Conservation (phyloP, 1,140 invertebrate species). For the Solen grandis region DNA sequence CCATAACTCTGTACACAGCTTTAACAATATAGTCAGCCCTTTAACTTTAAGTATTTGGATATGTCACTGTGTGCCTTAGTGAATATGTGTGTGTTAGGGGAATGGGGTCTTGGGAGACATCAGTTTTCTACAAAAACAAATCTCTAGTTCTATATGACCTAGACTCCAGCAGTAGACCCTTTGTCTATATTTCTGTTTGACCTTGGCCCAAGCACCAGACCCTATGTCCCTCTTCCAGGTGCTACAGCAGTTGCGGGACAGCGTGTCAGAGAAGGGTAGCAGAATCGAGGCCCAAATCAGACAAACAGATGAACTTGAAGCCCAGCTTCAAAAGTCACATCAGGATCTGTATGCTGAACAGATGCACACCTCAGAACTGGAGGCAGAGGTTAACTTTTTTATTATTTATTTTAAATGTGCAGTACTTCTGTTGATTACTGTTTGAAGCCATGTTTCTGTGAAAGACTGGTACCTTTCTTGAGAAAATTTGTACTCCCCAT, state of each 20-base stretch:
- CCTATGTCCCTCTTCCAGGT: no score
- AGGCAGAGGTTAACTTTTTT: constrained; percentile 61
- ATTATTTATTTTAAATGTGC: neutral
- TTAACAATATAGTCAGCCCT: no score
- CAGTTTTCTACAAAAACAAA: no score
- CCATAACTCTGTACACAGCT: no score
- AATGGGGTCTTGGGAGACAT: no score
- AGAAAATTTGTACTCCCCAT: neutral
- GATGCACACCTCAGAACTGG: constrained; percentile 56
- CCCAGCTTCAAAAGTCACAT: constrained; percentile 58
- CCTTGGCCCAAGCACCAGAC: no score
- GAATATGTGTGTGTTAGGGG: no score
- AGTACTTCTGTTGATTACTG: neutral
- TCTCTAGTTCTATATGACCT: no score
- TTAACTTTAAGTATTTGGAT: no score
- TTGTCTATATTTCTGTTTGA: no score
- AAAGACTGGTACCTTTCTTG: neutral
- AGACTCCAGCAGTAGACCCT: no score
- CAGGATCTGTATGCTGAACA: constrained; percentile 66
- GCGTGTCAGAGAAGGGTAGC: constrained; percentile 55
- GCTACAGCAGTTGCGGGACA: constrained; percentile 28
- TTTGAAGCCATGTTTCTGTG: neutral
- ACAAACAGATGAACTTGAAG: constrained; percentile 63
- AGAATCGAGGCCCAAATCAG: constrained; percentile 56
- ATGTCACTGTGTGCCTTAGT: no score